A percentile compares a stretch with the other conserved stretches of the same genome.
Evolutionary conservation across 2,888 invertebrate species (phyloP).

Genomic region (Campopleginae sp.): DNA sequence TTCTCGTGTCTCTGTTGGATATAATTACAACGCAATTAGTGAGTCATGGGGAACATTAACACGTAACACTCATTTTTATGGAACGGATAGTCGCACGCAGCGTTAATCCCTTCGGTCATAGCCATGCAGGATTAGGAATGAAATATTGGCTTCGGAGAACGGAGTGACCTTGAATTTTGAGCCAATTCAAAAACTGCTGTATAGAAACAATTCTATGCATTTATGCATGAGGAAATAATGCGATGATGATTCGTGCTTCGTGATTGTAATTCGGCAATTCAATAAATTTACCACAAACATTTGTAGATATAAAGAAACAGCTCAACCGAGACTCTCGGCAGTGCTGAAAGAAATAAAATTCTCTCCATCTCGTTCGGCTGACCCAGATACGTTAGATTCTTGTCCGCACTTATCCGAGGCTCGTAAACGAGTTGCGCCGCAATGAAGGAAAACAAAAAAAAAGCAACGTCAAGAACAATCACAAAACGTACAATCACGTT

Average conservation of each 20-base stretch:
- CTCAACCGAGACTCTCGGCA: constrained; percentile 6
- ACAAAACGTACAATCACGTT: neutral
- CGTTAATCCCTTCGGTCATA: neutral
- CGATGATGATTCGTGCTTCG: neutral
- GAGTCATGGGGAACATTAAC: neutral
- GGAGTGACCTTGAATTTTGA: neutral
- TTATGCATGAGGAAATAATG: neutral
- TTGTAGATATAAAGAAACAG: neutral
- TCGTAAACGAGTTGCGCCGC: constrained; percentile 30
- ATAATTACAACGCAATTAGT: neutral
- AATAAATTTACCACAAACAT: neutral
- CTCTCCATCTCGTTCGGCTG: constrained; percentile 41
- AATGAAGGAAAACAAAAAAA: neutral
- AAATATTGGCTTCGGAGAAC: no score
- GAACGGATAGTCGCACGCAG: neutral
- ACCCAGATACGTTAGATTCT: constrained; percentile 31
- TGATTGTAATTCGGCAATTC: neutral
- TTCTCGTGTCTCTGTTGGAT: neutral
- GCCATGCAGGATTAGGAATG: no score
- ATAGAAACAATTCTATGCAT: neutral
- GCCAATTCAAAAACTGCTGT: neutral
- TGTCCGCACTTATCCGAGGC: constrained; percentile 40
- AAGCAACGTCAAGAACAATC: neutral
- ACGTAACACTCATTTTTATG: neutral
- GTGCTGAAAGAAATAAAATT: constrained; percentile 36